These are phyloP conservation scores for Lepus americanus DNA, from an alignment of 2,113 vertebrate genomes.

Conservation along the genomic window DNA sequence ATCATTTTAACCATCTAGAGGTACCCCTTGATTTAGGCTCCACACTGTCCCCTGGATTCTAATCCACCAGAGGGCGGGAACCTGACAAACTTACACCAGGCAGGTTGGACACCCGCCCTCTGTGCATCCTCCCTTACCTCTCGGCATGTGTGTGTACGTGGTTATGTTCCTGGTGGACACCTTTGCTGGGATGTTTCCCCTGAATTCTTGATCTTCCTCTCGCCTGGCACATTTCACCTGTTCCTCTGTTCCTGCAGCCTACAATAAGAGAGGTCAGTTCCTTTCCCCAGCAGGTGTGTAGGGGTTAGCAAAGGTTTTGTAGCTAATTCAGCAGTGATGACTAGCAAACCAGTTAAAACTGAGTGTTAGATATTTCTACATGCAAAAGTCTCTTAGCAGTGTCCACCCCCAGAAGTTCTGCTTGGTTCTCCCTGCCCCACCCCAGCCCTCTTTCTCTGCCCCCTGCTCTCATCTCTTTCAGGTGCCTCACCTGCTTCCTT, in stretches of 20 bases:
- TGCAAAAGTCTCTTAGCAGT: background rate
- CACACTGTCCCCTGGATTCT: background rate
- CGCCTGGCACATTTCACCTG: background rate
- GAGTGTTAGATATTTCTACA: background rate
- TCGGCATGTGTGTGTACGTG: too few species aligned
- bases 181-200: background rate
- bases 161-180: background rate
- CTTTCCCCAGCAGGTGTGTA: slow-evolving; percentile 2
- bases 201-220: background rate
- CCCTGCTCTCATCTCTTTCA: background rate
- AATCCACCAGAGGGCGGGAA: background rate
- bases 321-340: background rate
- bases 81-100: background rate
- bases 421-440: background rate
- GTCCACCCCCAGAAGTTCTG: background rate
- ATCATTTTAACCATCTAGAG: background rate
- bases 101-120: background rate
- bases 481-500: background rate
- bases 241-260: background rate
- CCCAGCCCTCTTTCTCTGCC: background rate
- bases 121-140: background rate
- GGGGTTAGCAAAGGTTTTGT: background rate
- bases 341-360: background rate
- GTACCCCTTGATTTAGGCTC: background rate
- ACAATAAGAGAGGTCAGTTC: background rate